Evolutionary conservation across 2,888 invertebrate species (phyloP).

Genomic region (Nymphalis c-album): DNA sequence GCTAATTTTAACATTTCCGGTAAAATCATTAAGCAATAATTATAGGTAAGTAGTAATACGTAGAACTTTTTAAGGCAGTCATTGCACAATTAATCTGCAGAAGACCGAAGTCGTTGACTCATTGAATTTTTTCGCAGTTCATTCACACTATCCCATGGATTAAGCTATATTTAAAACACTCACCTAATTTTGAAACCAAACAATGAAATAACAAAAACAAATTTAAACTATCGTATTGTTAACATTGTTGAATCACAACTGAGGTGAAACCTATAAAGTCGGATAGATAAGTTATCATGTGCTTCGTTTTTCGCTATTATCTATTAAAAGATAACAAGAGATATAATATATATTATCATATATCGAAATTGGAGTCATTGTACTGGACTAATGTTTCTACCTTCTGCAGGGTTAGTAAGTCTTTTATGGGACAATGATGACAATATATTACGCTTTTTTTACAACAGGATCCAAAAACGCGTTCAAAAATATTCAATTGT

Average conservation of each 20-base stretch:
- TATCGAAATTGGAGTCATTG: constrained; percentile 21
- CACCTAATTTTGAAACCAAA: constrained; percentile 24
- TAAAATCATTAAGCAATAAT: too few relatives aligned
- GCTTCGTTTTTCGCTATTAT: constrained; percentile 54
- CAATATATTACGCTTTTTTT: too few relatives aligned
- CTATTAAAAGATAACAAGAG: constrained; percentile 41
- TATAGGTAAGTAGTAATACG: too few relatives aligned
- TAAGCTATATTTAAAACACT: constrained; percentile 8
- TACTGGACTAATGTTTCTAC: not conserved
- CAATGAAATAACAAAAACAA: not conserved
- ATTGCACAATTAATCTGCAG: not conserved
- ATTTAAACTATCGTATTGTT: constrained; percentile 13
- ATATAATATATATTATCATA: constrained; percentile 27
- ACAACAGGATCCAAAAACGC: too few relatives aligned
- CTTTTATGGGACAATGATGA: too few relatives aligned
- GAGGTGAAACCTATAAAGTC: constrained; percentile 42
- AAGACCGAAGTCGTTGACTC: not conserved
- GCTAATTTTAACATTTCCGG: too few relatives aligned
- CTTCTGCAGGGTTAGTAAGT: too few relatives aligned
- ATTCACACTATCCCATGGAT: constrained; percentile 7
- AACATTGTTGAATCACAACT: constrained; percentile 43
- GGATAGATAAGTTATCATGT: constrained; percentile 59
- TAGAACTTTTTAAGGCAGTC: not conserved
- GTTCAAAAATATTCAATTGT: too few relatives aligned
- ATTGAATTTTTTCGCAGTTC: constrained; percentile 3